Conservation (phyloP, 2,113 vertebrate genomes). For the Zeus faber region DNA sequence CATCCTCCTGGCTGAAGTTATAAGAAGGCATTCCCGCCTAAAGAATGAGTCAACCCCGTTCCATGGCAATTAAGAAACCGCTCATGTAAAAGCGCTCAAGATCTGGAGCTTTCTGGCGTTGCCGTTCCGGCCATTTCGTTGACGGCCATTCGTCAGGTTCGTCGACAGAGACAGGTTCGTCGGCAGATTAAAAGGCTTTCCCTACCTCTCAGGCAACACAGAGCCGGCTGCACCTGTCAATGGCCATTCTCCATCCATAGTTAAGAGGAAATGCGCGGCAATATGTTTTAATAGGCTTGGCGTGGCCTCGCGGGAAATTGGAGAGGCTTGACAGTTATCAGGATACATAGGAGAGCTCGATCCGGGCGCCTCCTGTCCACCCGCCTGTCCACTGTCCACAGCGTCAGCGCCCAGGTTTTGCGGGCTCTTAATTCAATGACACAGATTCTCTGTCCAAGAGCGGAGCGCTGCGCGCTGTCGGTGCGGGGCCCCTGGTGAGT, state of each 20-base stretch:
- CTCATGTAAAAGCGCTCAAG: too few species aligned
- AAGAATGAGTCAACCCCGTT: too few species aligned
- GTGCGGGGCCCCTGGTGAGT: constrained; percentile 47
- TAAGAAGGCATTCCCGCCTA: too few species aligned
- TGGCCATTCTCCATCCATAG: constrained; percentile 46
- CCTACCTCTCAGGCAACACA: constrained; percentile 38
- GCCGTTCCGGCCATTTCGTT: neutral
- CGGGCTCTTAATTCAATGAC: constrained; percentile 33
- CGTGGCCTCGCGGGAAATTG: constrained; percentile 39
- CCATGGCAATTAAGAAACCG: too few species aligned
- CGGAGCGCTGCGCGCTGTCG: constrained; percentile 38
- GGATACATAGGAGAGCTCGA: constrained; percentile 42
- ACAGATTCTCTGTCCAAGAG: constrained; percentile 30
- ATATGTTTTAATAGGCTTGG: constrained; percentile 55
- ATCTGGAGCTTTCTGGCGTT: neutral
- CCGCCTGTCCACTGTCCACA: constrained; percentile 16
- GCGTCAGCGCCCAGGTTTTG: constrained; percentile 42
- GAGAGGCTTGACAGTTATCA: constrained; percentile 56
- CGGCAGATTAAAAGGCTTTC: constrained; percentile 29
- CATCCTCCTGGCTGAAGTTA: too few species aligned
- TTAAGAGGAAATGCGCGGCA: constrained; percentile 49
- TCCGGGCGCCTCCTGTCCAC: constrained; percentile 10
- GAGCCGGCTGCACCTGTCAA: constrained; percentile 45
- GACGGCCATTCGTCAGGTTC: neutral
- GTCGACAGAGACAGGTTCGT: constrained; percentile 10